Evolutionary conservation across 2,113 vertebrate genomes (phyloP).

Genomic region (Poicephalus meyeri): DNA sequence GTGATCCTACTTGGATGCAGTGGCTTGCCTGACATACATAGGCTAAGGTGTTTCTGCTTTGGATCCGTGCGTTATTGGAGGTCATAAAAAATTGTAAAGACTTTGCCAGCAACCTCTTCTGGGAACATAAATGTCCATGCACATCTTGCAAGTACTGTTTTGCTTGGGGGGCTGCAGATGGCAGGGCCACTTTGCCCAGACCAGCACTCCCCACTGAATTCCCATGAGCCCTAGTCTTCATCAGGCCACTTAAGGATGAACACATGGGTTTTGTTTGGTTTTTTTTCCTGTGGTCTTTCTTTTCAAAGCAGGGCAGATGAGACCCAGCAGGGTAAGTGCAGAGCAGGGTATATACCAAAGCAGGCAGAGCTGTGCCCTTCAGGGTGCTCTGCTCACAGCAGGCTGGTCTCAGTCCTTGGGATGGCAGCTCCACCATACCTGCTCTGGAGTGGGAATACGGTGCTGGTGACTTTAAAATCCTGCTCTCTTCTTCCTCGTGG

Average conservation of each 20-base stretch:
- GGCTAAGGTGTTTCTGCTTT: background rate
- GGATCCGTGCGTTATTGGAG: background rate
- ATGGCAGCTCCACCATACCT: rapidly evolving
- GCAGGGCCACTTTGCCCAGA: background rate
- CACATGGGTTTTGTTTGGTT: background rate
- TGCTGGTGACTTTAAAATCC: background rate
- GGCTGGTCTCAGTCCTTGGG: background rate
- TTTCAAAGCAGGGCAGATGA: background rate
- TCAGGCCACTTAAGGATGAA: background rate
- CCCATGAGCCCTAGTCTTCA: background rate
- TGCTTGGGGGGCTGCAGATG: background rate
- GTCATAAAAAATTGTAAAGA: background rate
- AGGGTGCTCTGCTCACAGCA: background rate
- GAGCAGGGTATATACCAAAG: background rate
- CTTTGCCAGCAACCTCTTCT: background rate
- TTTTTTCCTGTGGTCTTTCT: background rate
- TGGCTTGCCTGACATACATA: rapidly evolving
- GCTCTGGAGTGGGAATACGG: background rate
- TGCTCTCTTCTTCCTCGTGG: background rate
- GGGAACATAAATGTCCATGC: background rate
- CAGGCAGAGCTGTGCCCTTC: background rate
- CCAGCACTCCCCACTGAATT: background rate
- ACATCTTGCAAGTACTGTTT: background rate
- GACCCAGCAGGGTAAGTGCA: background rate
- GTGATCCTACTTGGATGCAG: background rate